Percentiles rank a stretch among this genome's conserved stretches.
Evolutionary conservation across 2,888 invertebrate species (phyloP).

Genomic region (Sesia bembeciformis): DNA sequence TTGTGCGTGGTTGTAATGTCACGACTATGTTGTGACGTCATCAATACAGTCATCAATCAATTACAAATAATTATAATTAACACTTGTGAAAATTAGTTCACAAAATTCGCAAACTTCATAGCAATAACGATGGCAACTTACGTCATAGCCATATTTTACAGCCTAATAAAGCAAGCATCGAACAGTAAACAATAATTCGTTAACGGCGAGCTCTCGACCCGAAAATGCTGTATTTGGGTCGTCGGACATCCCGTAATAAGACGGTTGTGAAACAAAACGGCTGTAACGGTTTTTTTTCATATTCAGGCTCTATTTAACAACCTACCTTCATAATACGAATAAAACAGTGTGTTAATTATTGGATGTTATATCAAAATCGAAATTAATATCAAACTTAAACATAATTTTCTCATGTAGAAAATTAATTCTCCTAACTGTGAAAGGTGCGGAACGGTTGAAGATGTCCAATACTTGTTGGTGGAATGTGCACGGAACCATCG

Average conservation of each 20-base stretch:
- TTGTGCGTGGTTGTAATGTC: no score
- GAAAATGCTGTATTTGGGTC: slow-evolving; percentile 41
- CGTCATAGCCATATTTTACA: slow-evolving; percentile 24
- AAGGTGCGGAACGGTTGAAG: no score
- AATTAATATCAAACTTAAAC: no score
- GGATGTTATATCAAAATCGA: no score
- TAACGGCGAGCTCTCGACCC: slow-evolving; percentile 43
- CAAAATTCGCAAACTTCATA: background rate
- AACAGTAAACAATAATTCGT: slow-evolving; percentile 58
- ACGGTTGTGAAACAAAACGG: slow-evolving; percentile 26
- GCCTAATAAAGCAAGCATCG: slow-evolving; percentile 37
- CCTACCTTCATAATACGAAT: slow-evolving; percentile 6
- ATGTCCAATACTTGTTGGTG: no score
- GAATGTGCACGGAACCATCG: no score
- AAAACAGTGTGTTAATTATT: background rate
- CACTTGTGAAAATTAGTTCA: no score
- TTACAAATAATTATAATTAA: no score
- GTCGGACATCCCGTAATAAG: slow-evolving; percentile 24
- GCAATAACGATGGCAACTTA: background rate
- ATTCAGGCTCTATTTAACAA: slow-evolving; percentile 48
- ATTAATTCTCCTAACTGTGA: no score
- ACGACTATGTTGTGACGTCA: no score
- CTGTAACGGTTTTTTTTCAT: slow-evolving; percentile 31
- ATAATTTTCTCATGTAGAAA: no score
- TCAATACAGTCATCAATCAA: no score